phyloP scores from a whole-genome alignment of 2,888 invertebrate species.

The Choreutis nemorana region DNA sequence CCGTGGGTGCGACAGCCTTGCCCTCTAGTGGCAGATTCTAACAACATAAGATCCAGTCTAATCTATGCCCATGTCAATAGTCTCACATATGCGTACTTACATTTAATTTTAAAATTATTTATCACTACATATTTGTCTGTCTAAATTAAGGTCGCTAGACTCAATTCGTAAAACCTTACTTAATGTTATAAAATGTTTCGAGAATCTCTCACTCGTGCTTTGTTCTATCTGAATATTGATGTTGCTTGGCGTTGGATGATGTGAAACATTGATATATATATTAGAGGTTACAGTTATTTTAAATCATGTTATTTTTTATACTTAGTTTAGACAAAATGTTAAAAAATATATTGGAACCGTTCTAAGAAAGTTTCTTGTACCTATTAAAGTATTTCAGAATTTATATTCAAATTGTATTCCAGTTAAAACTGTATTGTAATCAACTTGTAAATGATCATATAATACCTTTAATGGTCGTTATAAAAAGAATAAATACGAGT shows the following conservation, averaged over 20 bases:
- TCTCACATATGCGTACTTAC: no score
- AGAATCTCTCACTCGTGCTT: conserved; percentile 44
- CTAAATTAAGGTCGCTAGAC: conserved; percentile 59
- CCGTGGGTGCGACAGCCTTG: no score
- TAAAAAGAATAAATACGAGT: conserved; percentile 22
- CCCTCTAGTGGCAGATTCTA: no score
- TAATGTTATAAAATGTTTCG: conserved; percentile 15
- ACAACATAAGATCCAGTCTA: no score
- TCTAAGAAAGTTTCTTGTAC: conserved; percentile 43
- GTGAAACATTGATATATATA: conserved; percentile 47
- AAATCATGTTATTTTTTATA: conserved; percentile 50
- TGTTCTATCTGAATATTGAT: conserved; percentile 49
- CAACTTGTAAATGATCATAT: conserved; percentile 54
- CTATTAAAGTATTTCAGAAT: conserved; percentile 43
- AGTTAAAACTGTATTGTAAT: conserved; percentile 46
- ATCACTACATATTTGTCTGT: conserved; percentile 31
- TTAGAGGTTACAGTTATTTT: conserved; percentile 46
- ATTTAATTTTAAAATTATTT: no score
- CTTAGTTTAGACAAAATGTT: conserved; percentile 58
- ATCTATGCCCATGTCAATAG: no score
- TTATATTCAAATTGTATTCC: conserved; percentile 49
- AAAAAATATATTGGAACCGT: conserved; percentile 52
- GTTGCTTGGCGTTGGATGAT: conserved; percentile 60
- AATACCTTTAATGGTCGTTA: conserved; percentile 27
- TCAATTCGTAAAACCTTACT: conserved; percentile 49